A percentile compares a stretch with the other conserved stretches of the same genome.
phyloP scores from a whole-genome alignment of 2,888 invertebrate species.

The Thera britannica region DNA sequence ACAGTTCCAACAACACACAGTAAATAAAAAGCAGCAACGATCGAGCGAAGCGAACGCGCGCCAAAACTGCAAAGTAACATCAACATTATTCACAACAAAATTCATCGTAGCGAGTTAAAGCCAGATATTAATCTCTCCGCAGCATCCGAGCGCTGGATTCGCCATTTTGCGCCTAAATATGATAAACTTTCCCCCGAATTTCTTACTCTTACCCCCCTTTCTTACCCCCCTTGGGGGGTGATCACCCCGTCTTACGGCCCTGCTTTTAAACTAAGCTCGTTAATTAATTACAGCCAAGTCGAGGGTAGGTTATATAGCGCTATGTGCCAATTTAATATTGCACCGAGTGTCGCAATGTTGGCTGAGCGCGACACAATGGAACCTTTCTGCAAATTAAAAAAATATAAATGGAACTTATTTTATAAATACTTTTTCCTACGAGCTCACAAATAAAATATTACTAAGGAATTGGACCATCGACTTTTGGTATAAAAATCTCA shows the following conservation, averaged over 20 bases:
- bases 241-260: constrained; percentile 81
- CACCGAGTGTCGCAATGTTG: constrained; percentile 52
- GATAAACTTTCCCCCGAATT: constrained; percentile 85
- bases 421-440: constrained; percentile 17
- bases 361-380: constrained; percentile 35
- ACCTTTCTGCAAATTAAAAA: constrained; percentile 33
- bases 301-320: constrained; percentile 77
- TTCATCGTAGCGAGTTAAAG: constrained; percentile 81
- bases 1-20: neutral
- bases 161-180: constrained; percentile 85
- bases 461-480: neutral
- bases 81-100: constrained; percentile 78
- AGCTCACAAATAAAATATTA: neutral
- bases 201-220: constrained; percentile 74
- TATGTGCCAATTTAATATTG: constrained; percentile 81
- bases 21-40: constrained; percentile 14
- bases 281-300: constrained; percentile 85
- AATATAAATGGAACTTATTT: constrained; percentile 21
- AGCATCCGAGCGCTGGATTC: constrained; percentile 82
- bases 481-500: too few relatives aligned
- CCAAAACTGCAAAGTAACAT: constrained; percentile 72
- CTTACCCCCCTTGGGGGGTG: constrained; percentile 65
- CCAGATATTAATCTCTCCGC: constrained; percentile 82
- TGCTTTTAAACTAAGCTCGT: constrained; percentile 86
- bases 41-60: constrained; percentile 44